Base-by-base conservation (phyloP, 2,797 vertebrate species). In the Ispidina picta region DNA sequence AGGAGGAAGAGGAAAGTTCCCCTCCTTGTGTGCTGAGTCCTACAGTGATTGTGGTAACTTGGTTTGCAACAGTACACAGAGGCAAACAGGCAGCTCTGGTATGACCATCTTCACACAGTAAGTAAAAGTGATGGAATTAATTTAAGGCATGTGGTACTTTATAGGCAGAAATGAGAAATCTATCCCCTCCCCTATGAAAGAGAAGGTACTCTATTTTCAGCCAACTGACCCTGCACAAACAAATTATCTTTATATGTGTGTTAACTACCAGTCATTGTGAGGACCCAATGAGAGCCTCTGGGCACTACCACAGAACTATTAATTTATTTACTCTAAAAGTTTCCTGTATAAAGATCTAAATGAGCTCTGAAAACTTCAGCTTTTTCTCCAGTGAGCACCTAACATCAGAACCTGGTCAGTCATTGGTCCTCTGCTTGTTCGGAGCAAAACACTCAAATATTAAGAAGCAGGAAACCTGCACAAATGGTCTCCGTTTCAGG, bases 401-500 rank as follows among this genome's bases (percentile, higher is more conserved):
- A 87, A 75, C 22, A 15, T 48, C 59, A 81, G 76, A 92, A 78
- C 39, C 9, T n/a, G 31, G 52, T 79, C 74, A 41, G 52, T 79
- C 74, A 37, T 7, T 35, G 31, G 65, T 77, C 23, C 58, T 91
- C 64, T 80, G 46, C 68, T 84, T 51, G 35, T 83, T 68, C 70
- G 49, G 35, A 86, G 35, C 10, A 81, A 84, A 95, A 62, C 0
- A 11, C 23, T 65, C 20, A 19, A 60, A 66, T 16, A 87, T 49
- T 75, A 88, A 75, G 25, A 70, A 87, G 9, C 22, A 76, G 64
- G 49, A 92, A 92, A 88, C 20, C 80, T 54, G 17, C 56, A 83
- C 0, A 6, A 83, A 81, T 68, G 44, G 8, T 83, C n/a, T 56
- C 35, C 0, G 0, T 82, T 95, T 88, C 55, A 58, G 73, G 12